A percentile compares a stretch with the other conserved stretches of the same genome.
Conservation (phyloP, 2,113 vertebrate species). For the Sturnira hondurensis region DNA sequence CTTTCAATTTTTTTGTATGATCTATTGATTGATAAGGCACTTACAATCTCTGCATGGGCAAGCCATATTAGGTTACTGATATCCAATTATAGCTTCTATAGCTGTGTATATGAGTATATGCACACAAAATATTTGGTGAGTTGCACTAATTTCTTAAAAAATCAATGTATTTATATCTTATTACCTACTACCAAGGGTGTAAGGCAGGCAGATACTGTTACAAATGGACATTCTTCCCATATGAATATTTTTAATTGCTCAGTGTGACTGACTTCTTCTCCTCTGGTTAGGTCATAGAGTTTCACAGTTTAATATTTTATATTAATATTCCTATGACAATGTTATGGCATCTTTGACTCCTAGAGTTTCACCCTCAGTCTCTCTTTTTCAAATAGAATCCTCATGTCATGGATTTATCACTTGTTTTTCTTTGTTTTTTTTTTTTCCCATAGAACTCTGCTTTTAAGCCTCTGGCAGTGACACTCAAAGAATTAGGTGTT, state of each 20-base stretch:
- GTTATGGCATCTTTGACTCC: neutral
- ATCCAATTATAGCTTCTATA: neutral
- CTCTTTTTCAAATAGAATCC: neutral
- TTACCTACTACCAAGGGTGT: neutral
- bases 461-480: neutral
- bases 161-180: neutral
- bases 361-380: neutral
- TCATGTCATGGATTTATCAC: neutral
- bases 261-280: neutral
- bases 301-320: neutral
- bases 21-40: conserved; percentile 15
- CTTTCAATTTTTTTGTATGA: neutral
- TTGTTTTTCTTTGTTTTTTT: neutral
- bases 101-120: neutral
- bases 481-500: neutral
- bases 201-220: neutral
- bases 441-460: neutral
- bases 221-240: neutral
- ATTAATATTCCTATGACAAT: neutral
- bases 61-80: neutral
- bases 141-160: neutral
- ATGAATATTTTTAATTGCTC: neutral
- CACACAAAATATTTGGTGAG: neutral
- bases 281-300: neutral
- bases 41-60: neutral